Evolutionary conservation across 2,797 vertebrate species (phyloP).

Genomic region (Fratercula arctica): DNA sequence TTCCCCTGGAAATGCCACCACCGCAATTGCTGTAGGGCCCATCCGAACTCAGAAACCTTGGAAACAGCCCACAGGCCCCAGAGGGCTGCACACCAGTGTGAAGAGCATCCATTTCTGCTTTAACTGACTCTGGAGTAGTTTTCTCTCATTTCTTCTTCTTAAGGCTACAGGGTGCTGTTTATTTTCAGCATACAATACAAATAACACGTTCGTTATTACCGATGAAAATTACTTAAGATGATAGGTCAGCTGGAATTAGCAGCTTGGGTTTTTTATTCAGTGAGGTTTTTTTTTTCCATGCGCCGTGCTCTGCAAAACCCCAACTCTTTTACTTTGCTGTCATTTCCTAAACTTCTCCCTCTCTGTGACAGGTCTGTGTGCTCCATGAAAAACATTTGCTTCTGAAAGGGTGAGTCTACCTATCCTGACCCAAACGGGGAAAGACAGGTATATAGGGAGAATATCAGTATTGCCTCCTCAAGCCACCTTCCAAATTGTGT

Average conservation of each 20-base stretch:
- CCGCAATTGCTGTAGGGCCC: not conserved
- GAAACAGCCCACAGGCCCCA: fast-evolving
- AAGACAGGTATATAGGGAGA: not conserved
- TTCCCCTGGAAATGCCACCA: not conserved
- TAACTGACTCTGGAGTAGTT: not conserved
- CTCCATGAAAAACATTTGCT: not conserved
- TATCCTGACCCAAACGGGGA: not conserved
- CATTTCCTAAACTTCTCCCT: not conserved
- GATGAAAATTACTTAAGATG: not conserved
- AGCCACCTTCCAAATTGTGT: not conserved
- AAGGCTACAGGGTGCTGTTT: not conserved
- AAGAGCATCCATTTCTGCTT: not conserved
- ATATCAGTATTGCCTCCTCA: not conserved
- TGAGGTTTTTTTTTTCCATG: not conserved
- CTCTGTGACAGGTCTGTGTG: not conserved
- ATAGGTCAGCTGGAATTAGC: not conserved
- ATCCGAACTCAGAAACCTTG: not conserved
- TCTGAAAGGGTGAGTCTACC: not conserved
- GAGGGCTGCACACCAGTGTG: not conserved
- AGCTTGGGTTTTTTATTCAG: not conserved
- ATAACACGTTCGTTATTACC: constrained; percentile 2
- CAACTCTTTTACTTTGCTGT: not conserved
- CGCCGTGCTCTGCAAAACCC: not conserved
- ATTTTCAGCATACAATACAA: constrained; percentile 15
- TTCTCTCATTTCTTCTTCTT: not conserved